A percentile compares a stretch with the other conserved stretches of the same genome.
These are phyloP conservation scores for Urechis unicinctus DNA, from an alignment of 2,888 invertebrate genomes.

Conservation along the genomic window DNA sequence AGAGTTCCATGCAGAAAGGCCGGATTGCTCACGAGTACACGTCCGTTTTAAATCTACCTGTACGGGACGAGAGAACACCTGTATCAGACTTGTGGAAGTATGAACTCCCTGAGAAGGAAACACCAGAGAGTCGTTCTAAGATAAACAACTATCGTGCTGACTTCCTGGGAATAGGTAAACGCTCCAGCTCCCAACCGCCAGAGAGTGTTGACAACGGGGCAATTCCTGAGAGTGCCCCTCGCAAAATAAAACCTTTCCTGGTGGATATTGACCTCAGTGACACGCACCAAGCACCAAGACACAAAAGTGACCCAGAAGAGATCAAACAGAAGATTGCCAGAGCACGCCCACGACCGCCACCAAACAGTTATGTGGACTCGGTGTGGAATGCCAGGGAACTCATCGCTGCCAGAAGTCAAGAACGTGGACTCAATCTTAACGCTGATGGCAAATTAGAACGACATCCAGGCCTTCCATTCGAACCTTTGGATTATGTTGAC, in stretches of 20 bases:
- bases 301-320: constrained; percentile 2
- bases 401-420: constrained; percentile 7
- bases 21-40: background rate
- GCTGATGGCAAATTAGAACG: background rate
- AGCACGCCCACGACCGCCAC: constrained; percentile 6
- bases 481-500: background rate
- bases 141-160: background rate
- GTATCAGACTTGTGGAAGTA: background rate
- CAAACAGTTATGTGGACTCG: constrained; percentile 5
- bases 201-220: background rate
- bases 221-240: background rate
- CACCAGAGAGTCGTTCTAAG: background rate
- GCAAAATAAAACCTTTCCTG: background rate
- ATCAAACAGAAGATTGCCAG: constrained; percentile 7
- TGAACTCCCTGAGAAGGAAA: background rate
- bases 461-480: background rate
- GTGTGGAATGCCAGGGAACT: constrained; percentile 5
- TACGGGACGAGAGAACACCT: background rate
- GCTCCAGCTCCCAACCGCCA: background rate
- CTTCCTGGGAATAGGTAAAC: background rate
- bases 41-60: background rate
- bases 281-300: background rate
- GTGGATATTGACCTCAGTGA: background rate
- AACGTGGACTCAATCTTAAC: constrained; percentile 4
- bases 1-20: no score